A percentile compares a stretch with the other conserved stretches of the same genome.
These are phyloP conservation scores for Apeltes quadracus DNA, from an alignment of 2,113 vertebrate species.

Conservation along the genomic window DNA sequence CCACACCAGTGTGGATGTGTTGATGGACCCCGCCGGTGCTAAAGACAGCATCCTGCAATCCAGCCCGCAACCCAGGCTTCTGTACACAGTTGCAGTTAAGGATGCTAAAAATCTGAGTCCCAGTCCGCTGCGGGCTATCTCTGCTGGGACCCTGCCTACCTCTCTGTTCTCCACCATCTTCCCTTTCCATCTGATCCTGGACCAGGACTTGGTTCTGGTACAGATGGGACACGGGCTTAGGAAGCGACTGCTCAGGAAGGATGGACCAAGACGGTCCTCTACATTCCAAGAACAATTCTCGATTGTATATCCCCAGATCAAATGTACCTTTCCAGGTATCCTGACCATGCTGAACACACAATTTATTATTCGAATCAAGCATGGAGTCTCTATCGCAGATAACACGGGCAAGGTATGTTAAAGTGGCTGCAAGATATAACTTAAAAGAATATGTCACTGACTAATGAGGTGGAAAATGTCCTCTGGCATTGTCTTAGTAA, in stretches of 20 bases:
- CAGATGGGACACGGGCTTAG: conserved; percentile 93
- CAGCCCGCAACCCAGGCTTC: conserved; percentile 89
- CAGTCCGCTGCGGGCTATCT: conserved; percentile 88
- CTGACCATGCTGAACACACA: conserved; percentile 97
- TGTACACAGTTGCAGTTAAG: conserved; percentile 89
- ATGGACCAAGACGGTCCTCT: conserved; percentile 83
- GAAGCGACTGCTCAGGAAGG: conserved; percentile 87
- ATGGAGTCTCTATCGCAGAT: conserved; percentile 80
- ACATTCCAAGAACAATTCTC: conserved; percentile 91
- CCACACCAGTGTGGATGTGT: conserved; percentile 88
- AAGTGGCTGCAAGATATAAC: conserved; percentile 7
- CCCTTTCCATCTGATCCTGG: conserved; percentile 96
- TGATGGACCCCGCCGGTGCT: conserved; percentile 80
- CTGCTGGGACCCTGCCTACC: conserved; percentile 89
- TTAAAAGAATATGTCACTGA: conserved; percentile 33
- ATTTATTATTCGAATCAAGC: conserved; percentile 90
- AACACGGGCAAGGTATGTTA: conserved; percentile 88
- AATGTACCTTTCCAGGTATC: conserved; percentile 90
- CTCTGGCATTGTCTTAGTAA: conserved; percentile 22
- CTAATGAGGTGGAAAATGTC: conserved; percentile 37
- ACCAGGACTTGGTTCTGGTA: conserved; percentile 91
- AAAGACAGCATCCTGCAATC: conserved; percentile 87
- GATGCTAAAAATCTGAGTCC: conserved; percentile 86
- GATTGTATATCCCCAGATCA: conserved; percentile 91
- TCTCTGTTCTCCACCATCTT: conserved; percentile 95